Evolutionary conservation across 2,113 vertebrate genomes (phyloP).

Genomic region (Clarias magur): DNA sequence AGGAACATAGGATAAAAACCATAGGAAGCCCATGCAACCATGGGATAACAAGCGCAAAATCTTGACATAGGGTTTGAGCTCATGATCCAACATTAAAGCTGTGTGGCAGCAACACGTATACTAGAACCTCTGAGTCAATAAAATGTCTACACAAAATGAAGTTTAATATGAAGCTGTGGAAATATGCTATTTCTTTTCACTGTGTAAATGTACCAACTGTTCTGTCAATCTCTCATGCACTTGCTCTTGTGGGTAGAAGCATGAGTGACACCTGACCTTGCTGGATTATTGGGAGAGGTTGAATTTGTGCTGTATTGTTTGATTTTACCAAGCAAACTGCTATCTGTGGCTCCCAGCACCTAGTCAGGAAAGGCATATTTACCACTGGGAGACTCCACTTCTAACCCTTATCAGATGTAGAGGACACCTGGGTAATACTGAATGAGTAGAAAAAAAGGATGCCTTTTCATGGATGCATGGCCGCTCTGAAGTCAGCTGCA

Average conservation of each 20-base stretch:
- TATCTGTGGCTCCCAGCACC: slow-evolving; percentile 43
- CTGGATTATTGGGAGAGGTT: slow-evolving; percentile 47
- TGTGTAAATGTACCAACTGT: slow-evolving; percentile 4
- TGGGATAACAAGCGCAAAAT: neutral
- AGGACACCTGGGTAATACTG: slow-evolving; percentile 57
- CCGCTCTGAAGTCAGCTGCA: slow-evolving; percentile 49
- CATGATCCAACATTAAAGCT: neutral
- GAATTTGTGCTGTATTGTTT: slow-evolving; percentile 47
- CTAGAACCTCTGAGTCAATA: neutral
- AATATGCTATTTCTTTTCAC: slow-evolving; percentile 14
- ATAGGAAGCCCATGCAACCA: neutral
- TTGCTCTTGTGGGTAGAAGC: neutral
- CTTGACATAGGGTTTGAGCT: neutral
- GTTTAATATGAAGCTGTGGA: neutral
- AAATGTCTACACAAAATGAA: neutral
- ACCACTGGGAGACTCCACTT: slow-evolving; percentile 42
- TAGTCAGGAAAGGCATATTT: slow-evolving; percentile 47
- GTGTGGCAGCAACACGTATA: neutral
- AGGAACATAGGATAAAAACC: neutral
- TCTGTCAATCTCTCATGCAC: slow-evolving; percentile 27
- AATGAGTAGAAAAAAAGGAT: slow-evolving; percentile 61
- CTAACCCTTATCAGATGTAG: slow-evolving; percentile 47
- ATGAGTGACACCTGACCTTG: slow-evolving; percentile 44
- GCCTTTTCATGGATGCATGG: slow-evolving; percentile 36
- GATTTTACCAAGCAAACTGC: slow-evolving; percentile 42